phyloP scores from a whole-genome alignment of 2,888 invertebrate genomes.

The Leptarthrus brevirostris region DNA sequence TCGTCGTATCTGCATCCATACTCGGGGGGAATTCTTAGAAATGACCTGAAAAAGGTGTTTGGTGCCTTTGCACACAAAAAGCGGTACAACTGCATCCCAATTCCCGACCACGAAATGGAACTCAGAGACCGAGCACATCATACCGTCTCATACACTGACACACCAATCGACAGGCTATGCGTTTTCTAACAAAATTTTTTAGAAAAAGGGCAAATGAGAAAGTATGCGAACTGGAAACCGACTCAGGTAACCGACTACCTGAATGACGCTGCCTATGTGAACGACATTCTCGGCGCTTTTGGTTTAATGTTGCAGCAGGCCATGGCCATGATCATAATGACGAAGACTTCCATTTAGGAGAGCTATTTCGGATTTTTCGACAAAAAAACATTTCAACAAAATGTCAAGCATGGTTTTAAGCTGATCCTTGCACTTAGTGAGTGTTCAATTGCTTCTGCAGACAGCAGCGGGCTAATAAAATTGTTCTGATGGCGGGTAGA shows the following conservation, averaged over 20 bases:
- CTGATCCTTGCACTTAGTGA: not conserved
- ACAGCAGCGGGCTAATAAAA: no score
- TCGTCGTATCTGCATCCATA: not conserved
- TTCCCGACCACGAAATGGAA: not conserved
- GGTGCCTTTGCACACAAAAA: constrained; percentile 29
- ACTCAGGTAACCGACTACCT: constrained; percentile 25
- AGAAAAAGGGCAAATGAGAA: constrained; percentile 27
- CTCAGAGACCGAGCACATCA: not conserved
- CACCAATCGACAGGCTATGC: not conserved
- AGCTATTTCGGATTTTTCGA: not conserved
- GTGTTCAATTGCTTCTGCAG: not conserved
- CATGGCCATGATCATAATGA: not conserved
- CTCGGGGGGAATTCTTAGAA: constrained; percentile 37
- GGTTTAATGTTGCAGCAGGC: constrained; percentile 4
- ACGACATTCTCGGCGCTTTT: not conserved
- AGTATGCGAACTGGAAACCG: not conserved
- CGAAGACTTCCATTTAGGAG: not conserved
- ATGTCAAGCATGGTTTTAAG: not conserved
- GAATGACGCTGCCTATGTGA: not conserved
- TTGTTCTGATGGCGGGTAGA: no score
- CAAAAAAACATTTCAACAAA: not conserved
- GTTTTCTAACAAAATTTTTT: constrained; percentile 41
- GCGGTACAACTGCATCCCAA: constrained; percentile 17
- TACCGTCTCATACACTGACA: not conserved
- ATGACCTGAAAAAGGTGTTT: constrained; percentile 40